phyloP scores from a whole-genome alignment of 1,140 invertebrate genomes.

The Hypothenemus hampei region DNA sequence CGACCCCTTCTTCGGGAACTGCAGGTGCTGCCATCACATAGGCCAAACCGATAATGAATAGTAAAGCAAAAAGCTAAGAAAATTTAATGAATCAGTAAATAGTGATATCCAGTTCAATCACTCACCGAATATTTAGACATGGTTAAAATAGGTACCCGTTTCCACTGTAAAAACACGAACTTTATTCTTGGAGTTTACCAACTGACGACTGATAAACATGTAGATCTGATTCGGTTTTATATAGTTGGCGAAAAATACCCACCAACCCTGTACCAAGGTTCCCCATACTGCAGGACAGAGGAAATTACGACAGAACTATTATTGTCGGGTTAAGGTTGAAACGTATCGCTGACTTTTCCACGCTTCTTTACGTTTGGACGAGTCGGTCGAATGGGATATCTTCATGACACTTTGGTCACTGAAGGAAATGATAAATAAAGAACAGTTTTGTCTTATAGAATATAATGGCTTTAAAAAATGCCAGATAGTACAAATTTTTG shows the following conservation, averaged over 20 bases:
- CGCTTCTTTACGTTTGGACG: no score
- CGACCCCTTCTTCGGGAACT: slow-evolving; percentile 1
- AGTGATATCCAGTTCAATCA: neutral
- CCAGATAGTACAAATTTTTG: no score
- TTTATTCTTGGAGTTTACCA: neutral
- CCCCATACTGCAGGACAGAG: neutral
- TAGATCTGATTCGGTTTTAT: slow-evolving; percentile 1
- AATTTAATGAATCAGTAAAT: neutral
- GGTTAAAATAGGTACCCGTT: no score
- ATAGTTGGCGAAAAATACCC: slow-evolving; percentile 8
- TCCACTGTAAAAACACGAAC: neutral
- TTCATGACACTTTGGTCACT: no score
- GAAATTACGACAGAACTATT: slow-evolving; percentile 17
- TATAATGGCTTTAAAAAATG: no score
- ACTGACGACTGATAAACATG: slow-evolving; percentile 1
- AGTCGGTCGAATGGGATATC: no score
- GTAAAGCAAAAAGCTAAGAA: slow-evolving; percentile 4
- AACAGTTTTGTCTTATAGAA: no score
- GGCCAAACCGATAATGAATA: slow-evolving; percentile 1
- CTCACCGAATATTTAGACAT: slow-evolving; percentile 13
- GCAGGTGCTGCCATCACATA: slow-evolving; percentile 1
- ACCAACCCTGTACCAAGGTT: slow-evolving; percentile 12
- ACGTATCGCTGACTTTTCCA: neutral
- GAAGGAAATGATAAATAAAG: no score
- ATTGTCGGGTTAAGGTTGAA: slow-evolving; percentile 16